A percentile compares a stretch with the other conserved stretches of the same genome.
phyloP scores from a whole-genome alignment of 2,888 invertebrate species.

The Cartodere bifasciata region DNA sequence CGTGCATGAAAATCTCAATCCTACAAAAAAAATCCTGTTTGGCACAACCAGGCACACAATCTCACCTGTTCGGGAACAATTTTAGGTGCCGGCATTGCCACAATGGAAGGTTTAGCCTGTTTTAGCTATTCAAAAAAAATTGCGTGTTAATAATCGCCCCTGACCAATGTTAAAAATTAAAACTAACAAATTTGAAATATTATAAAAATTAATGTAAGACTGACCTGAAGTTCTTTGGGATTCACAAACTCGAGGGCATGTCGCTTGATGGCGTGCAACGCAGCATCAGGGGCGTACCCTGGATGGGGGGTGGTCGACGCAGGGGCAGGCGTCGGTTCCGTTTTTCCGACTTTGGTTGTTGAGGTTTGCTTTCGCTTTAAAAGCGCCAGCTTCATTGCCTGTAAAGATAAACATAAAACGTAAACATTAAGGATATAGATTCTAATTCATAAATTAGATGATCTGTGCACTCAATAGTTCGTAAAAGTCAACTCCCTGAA shows the following conservation, averaged over 20 bases:
- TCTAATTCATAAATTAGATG: too few relatives aligned
- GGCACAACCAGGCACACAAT: conserved; percentile 16
- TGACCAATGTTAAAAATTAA: background rate
- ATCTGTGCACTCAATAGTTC: too few relatives aligned
- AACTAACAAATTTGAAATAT: conserved; percentile 1
- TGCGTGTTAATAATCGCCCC: conserved; percentile 3
- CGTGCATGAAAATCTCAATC: conserved; percentile 7
- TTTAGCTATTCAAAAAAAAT: conserved; percentile 34
- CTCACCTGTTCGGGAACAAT: conserved; percentile 47
- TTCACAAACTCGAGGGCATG: conserved; percentile 86
- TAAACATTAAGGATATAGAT: too few relatives aligned
- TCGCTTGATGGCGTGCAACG: conserved; percentile 90
- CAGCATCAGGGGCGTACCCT: conserved; percentile 92
- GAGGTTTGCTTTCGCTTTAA: conserved; percentile 49
- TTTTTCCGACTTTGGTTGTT: conserved; percentile 38
- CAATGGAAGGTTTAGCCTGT: conserved; percentile 36
- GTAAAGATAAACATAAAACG: too few relatives aligned
- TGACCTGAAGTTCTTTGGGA: conserved; percentile 78
- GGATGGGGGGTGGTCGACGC: conserved; percentile 45
- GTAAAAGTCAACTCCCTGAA: too few relatives aligned
- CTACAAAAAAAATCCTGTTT: conserved; percentile 1
- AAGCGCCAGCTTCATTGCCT: conserved; percentile 53
- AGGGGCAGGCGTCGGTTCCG: conserved; percentile 41
- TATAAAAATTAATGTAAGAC: too few relatives aligned
- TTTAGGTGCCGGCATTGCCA: conserved; percentile 40